Evolutionary conservation across 2,113 vertebrate species (phyloP).

Genomic region (Mystacornis crossleyi): DNA sequence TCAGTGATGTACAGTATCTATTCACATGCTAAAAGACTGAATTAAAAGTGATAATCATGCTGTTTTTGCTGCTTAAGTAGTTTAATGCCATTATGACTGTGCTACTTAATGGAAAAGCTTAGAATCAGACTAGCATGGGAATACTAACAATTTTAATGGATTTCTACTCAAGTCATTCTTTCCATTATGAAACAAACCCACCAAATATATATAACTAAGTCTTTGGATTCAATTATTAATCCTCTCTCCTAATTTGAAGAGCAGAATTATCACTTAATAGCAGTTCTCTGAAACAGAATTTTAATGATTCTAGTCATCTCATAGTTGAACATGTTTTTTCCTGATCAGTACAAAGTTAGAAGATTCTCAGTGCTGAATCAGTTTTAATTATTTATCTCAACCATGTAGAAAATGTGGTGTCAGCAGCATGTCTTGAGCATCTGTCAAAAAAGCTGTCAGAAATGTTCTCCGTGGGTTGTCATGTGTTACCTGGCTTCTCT

Average conservation of each 20-base stretch:
- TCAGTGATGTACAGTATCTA: slow-evolving; percentile 26
- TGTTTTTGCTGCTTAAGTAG: slow-evolving; percentile 46
- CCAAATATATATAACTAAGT: slow-evolving; percentile 18
- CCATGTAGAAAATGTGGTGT: not conserved
- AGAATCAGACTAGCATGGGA: slow-evolving; percentile 41
- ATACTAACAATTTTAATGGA: slow-evolving; percentile 44
- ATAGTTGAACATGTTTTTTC: not conserved
- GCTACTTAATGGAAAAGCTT: slow-evolving; percentile 52
- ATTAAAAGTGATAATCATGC: slow-evolving; percentile 58
- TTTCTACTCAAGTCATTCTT: slow-evolving; percentile 40
- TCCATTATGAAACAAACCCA: slow-evolving; percentile 39
- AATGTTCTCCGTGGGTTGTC: not conserved
- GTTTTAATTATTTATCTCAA: slow-evolving; percentile 6
- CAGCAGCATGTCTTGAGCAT: not conserved
- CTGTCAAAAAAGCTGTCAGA: not conserved
- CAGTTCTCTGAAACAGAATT: slow-evolving; percentile 33
- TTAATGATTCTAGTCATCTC: slow-evolving; percentile 23
- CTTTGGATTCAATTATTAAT: slow-evolving; percentile 52
- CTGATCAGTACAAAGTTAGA: slow-evolving; percentile 4
- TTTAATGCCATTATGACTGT: slow-evolving; percentile 46
- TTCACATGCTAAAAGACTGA: not conserved
- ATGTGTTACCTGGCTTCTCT: not conserved
- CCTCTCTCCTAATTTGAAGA: slow-evolving; percentile 16
- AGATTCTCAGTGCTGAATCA: not conserved
- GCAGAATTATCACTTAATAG: slow-evolving; percentile 34